Evolutionary conservation across 35 echinoderm and acorn worm species (phyloP), one percentile per base, ranked within the genome.

Genomic region (Eucidaris tribuloides): DNA sequence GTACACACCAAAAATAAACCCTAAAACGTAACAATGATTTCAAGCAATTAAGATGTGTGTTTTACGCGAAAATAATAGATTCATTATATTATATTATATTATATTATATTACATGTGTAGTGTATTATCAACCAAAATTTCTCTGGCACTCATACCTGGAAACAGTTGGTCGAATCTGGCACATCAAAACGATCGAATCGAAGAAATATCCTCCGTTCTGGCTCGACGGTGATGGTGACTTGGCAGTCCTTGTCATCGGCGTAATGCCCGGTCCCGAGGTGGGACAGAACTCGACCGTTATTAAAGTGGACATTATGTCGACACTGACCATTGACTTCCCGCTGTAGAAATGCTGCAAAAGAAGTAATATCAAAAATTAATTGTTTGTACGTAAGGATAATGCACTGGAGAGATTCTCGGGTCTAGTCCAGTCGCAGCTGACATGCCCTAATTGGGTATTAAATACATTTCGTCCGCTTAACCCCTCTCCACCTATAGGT

Each of bases 201-300:
- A 2, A 92, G 58, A 31, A 65, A 63, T 9, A 97, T 81, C 44
- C 77, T 48, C 33, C 82, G 80, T 0, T 78, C 85, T 15, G 86
- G 81, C 1, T 68, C 61, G 17, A 90, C 82, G 29, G 55, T 82
- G 5, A 97, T 80, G 5, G 94, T 92, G 33, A 92, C 89, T 56
- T 92, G 92, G 19, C 94, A 97, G 48, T 97, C 94, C 22, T 82
- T 76, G 45, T 92, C 89, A 44, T 97, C 90, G 5, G 82, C 86
- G 78, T 97, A 97, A 36, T 81, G 58, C 29, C 57, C 63, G 15
- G 70, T 74, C 18, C 89, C 85, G 7, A 86, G 44, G 36, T 97
- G 94, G 14, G 89, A 97, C 62, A 85, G 89, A 19, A 97, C 82
- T 19, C 74, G 80, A 14, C 94, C 94, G 44, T 90, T 90, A 46